A percentile compares a stretch with the other conserved stretches of the same genome.
phyloP scores from a whole-genome alignment of 2,888 invertebrate genomes.

The Amaurobius ferox region DNA sequence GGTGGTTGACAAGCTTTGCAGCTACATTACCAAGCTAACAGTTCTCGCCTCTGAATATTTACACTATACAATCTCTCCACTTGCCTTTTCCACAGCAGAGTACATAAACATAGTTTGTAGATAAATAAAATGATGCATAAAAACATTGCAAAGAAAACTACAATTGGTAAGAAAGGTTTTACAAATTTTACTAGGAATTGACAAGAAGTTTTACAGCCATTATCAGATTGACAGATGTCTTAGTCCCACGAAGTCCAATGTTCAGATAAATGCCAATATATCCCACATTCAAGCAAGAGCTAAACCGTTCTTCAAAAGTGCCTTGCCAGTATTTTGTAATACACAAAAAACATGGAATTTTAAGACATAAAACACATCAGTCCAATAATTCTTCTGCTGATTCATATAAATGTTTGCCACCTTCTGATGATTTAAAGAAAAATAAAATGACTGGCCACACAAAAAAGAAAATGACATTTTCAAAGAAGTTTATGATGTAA shows the following conservation, averaged over 20 bases:
- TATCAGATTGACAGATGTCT: slow-evolving; percentile 17
- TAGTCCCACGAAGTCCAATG: not conserved
- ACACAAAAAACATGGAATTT: slow-evolving; percentile 21
- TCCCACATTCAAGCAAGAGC: slow-evolving; percentile 21
- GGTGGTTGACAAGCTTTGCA: slow-evolving; percentile 53
- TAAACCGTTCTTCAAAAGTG: slow-evolving; percentile 32
- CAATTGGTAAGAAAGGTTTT: slow-evolving; percentile 43
- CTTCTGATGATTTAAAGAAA: slow-evolving; percentile 37
- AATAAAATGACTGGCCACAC: slow-evolving; percentile 49
- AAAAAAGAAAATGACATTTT: slow-evolving; percentile 25
- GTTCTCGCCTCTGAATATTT: slow-evolving; percentile 40
- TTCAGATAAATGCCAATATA: not conserved
- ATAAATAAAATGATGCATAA: not conserved
- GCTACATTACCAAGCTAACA: slow-evolving; percentile 49
- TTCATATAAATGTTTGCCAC: slow-evolving; percentile 29
- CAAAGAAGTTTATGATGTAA: slow-evolving; percentile 11
- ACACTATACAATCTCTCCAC: slow-evolving; percentile 54
- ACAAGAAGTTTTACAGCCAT: slow-evolving; percentile 54
- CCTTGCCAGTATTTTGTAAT: slow-evolving; percentile 24
- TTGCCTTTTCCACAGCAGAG: slow-evolving; percentile 51
- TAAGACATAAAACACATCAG: slow-evolving; percentile 26
- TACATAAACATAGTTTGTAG: slow-evolving; percentile 42
- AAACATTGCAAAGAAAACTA: slow-evolving; percentile 24
- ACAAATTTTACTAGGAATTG: slow-evolving; percentile 66
- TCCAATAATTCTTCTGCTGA: not conserved